Base-by-base conservation (phyloP, 2,113 vertebrate genomes). In the Rhipidura dahli region DNA sequence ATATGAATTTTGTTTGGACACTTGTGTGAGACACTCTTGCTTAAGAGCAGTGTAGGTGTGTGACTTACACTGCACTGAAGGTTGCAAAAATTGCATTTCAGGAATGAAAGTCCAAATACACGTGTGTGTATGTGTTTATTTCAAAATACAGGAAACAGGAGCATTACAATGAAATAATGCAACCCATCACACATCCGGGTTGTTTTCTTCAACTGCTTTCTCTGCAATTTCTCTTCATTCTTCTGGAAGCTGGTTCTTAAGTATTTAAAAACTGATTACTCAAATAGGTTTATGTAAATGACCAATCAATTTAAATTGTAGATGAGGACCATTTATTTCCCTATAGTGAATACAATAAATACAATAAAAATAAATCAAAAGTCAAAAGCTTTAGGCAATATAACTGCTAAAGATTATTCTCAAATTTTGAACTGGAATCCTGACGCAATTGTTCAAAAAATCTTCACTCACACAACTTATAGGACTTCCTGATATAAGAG, bases 1-100 rank as follows among this genome's bases (percentile, higher is more conserved):
- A 31, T 12, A 30, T 63, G 8, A 57, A 50, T 91, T 91, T 65
- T 73, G 6, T 70, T 78, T 77, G 72, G 23, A 71, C 27, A 35
- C 6, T 28, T 73, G 4, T 42, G 49, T 78, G 51, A 78, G 33
- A 63, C 6, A 59, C 7, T 0, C 0, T 11, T 66, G 60, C 50
- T 77, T 69, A 91, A 53, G 9, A 50, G 56, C 11, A 1, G 4
- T 17, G 39, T 31, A 75, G 33, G 11, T 47, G 16, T 47, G 35
- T 42, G 42, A 30, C 44, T 68, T 87, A 68, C n/a, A n/a, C n/a
- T n/a, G 27, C 63, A 56, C 31, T 65, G 64, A 33, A 85, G 49
- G 20, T n/a, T 57, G 40, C 11, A 70, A 60, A 72, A 86, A 45
- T 9, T 60, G 33, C 26, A 86, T 88, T 77, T 83, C 6, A 8